Evolutionary conservation across 2,888 invertebrate genomes (phyloP).

Genomic region (Pegoplata infirma): DNA sequence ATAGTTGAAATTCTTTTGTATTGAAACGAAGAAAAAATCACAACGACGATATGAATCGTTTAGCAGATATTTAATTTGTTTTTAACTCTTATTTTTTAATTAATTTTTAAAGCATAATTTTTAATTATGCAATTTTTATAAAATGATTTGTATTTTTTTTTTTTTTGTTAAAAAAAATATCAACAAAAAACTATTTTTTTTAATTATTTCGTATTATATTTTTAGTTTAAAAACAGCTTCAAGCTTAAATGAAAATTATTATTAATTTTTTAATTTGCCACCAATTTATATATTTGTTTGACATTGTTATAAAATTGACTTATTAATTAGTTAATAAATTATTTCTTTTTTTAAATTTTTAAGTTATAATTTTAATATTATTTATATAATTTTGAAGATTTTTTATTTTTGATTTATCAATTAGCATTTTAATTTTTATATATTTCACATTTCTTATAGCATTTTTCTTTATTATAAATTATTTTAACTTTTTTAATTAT

Average conservation of each 20-base stretch:
- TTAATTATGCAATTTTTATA: not conserved
- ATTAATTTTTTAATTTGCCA: conserved; percentile 13
- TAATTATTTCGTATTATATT: conserved; percentile 5
- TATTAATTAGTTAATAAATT: too few relatives aligned
- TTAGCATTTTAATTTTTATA: too few relatives aligned
- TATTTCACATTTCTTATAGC: too few relatives aligned
- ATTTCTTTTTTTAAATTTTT: too few relatives aligned
- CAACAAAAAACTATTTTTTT: conserved; percentile 35
- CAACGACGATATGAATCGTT: conserved; percentile 41
- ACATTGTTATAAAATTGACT: too few relatives aligned
- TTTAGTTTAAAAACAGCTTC: not conserved
- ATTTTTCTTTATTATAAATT: too few relatives aligned
- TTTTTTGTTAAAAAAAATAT: conserved; percentile 6
- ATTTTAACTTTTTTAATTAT: too few relatives aligned
- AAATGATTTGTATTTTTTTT: not conserved
- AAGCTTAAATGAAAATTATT: conserved; percentile 19
- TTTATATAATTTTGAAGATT: too few relatives aligned
- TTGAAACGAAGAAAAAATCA: conserved; percentile 19
- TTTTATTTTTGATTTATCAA: too few relatives aligned
- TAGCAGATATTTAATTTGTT: conserved; percentile 32
- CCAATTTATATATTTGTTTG: too few relatives aligned
- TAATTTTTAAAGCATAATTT: not conserved
- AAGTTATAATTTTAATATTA: too few relatives aligned
- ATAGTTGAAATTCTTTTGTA: conserved; percentile 49
- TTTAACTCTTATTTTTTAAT: conserved; percentile 1